Conservation (phyloP, 2,797 vertebrate genomes). For the Toxotes lorentzi region DNA sequence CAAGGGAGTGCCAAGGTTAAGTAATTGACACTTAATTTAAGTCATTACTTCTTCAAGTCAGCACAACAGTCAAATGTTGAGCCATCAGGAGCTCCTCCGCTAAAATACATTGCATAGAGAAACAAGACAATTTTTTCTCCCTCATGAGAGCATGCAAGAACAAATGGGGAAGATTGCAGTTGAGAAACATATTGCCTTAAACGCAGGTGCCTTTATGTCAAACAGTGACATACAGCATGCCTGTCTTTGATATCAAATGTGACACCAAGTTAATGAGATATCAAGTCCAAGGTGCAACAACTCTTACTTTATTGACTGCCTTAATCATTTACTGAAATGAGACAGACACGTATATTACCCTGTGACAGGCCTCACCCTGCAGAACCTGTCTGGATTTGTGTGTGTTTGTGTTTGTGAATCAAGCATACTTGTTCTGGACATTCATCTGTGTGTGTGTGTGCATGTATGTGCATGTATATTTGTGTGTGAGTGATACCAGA, state of each 20-base stretch:
- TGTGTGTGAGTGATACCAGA: constrained; percentile 39
- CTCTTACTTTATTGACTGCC: constrained; percentile 62
- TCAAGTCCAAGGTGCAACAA: constrained; percentile 51
- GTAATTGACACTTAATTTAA: constrained; percentile 32
- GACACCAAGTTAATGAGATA: constrained; percentile 72
- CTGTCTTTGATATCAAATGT: constrained; percentile 56
- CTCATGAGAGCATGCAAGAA: constrained; percentile 22
- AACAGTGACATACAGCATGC: constrained; percentile 38
- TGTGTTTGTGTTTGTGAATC: constrained; percentile 20
- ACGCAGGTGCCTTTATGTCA: constrained; percentile 35
- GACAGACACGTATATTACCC: constrained; percentile 52
- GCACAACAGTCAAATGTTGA: constrained; percentile 18
- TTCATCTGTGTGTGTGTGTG: background rate
- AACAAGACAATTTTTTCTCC: background rate
- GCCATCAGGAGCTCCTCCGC: constrained; percentile 16
- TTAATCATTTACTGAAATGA: constrained; percentile 64
- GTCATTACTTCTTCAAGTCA: constrained; percentile 33
- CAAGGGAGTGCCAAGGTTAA: background rate
- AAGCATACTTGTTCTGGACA: background rate
- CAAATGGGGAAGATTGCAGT: constrained; percentile 28
- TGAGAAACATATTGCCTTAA: constrained; percentile 38
- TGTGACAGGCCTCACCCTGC: constrained; percentile 42
- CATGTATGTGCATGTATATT: background rate
- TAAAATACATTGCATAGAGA: constrained; percentile 19
- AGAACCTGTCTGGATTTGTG: constrained; percentile 1